phyloP scores from a whole-genome alignment of 2,797 vertebrate species.

The Furcifer pardalis region DNA sequence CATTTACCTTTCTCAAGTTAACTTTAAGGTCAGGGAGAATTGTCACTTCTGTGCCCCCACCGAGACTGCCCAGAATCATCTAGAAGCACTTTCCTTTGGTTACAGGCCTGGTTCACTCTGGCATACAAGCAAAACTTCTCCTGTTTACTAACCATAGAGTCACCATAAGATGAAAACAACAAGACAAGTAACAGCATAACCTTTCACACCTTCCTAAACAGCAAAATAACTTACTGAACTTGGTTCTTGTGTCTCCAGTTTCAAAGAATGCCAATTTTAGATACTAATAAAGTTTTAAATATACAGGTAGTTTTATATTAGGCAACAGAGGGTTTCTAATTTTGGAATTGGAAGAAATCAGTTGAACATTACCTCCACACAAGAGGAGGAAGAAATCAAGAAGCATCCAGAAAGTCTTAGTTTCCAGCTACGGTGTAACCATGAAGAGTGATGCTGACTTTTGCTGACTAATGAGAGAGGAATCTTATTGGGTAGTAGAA shows the following conservation, averaged over 20 bases:
- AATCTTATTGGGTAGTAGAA: constrained; percentile 27
- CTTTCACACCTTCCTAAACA: neutral
- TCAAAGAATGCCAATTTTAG: neutral
- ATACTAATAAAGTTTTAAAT: neutral
- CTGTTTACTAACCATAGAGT: too few relatives aligned
- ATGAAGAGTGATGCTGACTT: constrained; percentile 19
- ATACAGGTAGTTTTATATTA: constrained; percentile 24
- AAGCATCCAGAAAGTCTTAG: neutral
- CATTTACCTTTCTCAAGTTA: neutral
- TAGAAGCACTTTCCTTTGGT: too few relatives aligned
- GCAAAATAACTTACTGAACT: neutral
- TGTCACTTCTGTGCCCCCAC: too few relatives aligned
- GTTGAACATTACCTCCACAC: neutral
- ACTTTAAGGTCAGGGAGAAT: neutral
- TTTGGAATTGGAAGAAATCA: neutral
- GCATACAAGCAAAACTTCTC: too few relatives aligned
- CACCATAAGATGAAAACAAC: too few relatives aligned
- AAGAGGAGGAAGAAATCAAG: constrained; percentile 3
- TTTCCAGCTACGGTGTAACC: constrained; percentile 9
- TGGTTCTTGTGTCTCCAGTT: neutral
- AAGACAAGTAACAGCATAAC: too few relatives aligned
- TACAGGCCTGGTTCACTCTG: too few relatives aligned
- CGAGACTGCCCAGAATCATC: too few relatives aligned
- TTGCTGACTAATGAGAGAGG: neutral
- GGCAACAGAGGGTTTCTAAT: neutral